phyloP scores from a whole-genome alignment of 2,797 vertebrate genomes.

The Rhinella marina region DNA sequence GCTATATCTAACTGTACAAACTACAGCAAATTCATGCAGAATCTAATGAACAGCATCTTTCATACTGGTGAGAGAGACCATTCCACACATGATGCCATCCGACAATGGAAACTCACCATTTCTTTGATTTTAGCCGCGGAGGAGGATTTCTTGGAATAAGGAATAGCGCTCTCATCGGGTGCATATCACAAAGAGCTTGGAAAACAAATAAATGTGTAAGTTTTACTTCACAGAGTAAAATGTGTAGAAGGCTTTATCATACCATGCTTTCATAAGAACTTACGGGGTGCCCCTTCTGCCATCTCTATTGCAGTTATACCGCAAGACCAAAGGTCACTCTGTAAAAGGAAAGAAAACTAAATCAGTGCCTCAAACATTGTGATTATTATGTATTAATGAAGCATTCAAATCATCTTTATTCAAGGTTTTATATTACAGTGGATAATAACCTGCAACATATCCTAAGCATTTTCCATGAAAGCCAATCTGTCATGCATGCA shows the following conservation, averaged over 20 bases:
- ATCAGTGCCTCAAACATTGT: neutral
- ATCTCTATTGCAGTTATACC: constrained; percentile 98
- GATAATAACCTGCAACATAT: neutral
- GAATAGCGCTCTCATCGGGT: constrained; percentile 99
- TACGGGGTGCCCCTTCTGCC: constrained; percentile 97
- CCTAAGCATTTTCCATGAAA: neutral
- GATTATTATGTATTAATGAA: neutral
- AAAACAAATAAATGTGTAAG: neutral
- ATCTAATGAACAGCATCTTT: too few species aligned
- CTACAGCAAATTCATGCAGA: too few species aligned
- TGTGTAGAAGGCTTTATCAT: neutral
- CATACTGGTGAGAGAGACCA: neutral
- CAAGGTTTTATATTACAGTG: neutral
- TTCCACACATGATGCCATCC: neutral
- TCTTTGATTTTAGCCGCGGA: constrained; percentile 98
- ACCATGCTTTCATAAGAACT: constrained; percentile 66
- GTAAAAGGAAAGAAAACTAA: constrained; percentile 63
- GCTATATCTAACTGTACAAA: too few species aligned
- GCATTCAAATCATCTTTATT: neutral
- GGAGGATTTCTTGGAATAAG: constrained; percentile 98
- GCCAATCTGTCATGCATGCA: neutral
- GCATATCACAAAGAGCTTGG: constrained; percentile 98
- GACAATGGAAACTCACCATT: constrained; percentile 81
- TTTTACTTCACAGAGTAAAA: neutral
- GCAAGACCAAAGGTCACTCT: constrained; percentile 98